Percentiles rank a stretch among this genome's conserved stretches.
Evolutionary conservation across 2,113 vertebrate genomes (phyloP).

Genomic region (Tenebrosternarchus preto): DNA sequence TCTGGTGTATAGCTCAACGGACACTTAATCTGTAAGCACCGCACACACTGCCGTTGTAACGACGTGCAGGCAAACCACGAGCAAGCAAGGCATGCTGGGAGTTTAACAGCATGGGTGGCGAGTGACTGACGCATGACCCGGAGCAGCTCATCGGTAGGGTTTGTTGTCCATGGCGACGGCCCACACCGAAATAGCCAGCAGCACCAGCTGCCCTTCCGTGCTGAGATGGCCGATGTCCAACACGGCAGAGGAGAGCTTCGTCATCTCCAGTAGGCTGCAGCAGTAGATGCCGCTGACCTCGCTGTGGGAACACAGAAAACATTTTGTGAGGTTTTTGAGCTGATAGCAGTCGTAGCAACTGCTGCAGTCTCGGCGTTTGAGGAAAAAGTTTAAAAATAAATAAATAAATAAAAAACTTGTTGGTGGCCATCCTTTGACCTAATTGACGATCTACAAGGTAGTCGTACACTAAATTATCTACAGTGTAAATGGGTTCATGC

Average conservation of each 20-base stretch:
- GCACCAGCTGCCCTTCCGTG: neutral
- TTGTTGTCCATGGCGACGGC: neutral
- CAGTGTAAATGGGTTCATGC: too few relatives aligned
- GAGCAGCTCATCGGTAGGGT: neutral
- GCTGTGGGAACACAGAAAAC: neutral
- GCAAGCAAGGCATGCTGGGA: conserved; percentile 16
- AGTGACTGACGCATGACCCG: conserved; percentile 16
- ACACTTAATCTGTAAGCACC: conserved; percentile 48
- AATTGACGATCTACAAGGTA: too few relatives aligned
- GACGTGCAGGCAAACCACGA: neutral
- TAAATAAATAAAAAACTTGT: too few relatives aligned
- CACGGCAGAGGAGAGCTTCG: neutral
- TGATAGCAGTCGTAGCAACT: neutral
- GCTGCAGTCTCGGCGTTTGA: neutral
- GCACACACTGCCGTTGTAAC: conserved; percentile 14
- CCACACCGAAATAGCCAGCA: neutral
- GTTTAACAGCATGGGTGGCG: conserved; percentile 8
- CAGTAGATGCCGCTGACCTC: neutral
- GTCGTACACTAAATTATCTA: too few relatives aligned
- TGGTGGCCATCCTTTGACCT: too few relatives aligned
- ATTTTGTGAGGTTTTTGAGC: neutral
- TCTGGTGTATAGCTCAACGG: conserved; percentile 46
- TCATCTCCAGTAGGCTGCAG: too few relatives aligned
- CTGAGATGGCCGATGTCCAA: neutral
- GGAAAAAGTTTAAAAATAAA: too few relatives aligned